Percentiles rank a stretch among this genome's conserved stretches.
Evolutionary conservation across 37 sponge, comb jelly and placozoan genomes (phyloP).

Genomic region (Axinella damicornis): DNA sequence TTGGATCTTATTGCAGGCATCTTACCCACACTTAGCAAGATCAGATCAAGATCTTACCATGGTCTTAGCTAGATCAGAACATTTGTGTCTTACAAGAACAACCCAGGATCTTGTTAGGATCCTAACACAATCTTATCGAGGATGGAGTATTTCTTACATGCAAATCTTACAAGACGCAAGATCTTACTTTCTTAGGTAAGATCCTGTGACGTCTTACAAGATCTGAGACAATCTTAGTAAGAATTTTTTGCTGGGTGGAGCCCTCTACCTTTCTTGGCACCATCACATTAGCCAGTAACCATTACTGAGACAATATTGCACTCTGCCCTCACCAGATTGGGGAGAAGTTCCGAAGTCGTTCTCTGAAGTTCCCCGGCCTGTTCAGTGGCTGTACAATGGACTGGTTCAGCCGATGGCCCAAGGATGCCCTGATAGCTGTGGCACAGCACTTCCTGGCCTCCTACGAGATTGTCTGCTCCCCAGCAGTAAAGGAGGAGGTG

Average conservation of each 20-base stretch:
- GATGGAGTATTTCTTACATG: too few relatives aligned
- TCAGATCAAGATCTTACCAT: too few relatives aligned
- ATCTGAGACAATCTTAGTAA: too few relatives aligned
- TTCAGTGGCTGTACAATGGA: constrained; percentile 99
- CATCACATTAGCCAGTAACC: background rate
- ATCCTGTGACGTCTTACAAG: too few relatives aligned
- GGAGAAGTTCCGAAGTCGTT: constrained; percentile 97
- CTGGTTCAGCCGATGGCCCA: constrained; percentile 99
- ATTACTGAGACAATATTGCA: background rate
- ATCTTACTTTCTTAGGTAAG: too few relatives aligned
- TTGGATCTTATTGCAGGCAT: too few relatives aligned
- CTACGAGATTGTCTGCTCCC: constrained; percentile 87
- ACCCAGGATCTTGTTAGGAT: background rate
- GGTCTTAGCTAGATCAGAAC: too few relatives aligned
- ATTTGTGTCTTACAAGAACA: too few relatives aligned
- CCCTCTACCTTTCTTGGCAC: too few relatives aligned
- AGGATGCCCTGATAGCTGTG: constrained; percentile 98
- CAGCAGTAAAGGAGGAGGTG: constrained; percentile 88
- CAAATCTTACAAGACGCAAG: too few relatives aligned
- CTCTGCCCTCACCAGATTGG: constrained; percentile 71
- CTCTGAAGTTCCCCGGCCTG: constrained; percentile 98
- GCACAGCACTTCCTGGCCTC: constrained; percentile 92
- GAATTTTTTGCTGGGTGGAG: too few relatives aligned
- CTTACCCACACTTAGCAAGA: too few relatives aligned
- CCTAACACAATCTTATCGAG: background rate